phyloP scores from a whole-genome alignment of 2,888 invertebrate genomes.

The Seira ritae region DNA sequence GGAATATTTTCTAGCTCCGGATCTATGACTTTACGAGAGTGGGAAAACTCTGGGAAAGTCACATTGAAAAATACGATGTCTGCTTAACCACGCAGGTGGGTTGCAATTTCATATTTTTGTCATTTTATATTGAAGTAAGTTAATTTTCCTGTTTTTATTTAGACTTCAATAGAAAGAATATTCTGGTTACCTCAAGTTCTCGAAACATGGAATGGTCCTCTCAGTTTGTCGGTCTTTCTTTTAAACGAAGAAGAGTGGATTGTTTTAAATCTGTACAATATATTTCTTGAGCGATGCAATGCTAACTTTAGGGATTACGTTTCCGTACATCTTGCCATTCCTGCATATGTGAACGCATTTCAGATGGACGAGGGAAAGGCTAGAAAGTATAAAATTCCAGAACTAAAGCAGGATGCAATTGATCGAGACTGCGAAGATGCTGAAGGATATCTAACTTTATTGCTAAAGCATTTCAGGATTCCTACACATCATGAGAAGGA shows the following conservation, averaged over 20 bases:
- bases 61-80: neutral
- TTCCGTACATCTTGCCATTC: no score
- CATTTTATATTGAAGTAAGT: neutral
- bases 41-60: neutral
- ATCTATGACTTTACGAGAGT: neutral
- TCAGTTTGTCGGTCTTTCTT: neutral
- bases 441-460: neutral
- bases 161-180: neutral
- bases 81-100: neutral
- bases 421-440: neutral
- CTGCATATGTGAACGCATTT: no score
- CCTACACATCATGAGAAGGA: no score
- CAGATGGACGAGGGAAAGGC: no score
- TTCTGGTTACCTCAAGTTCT: neutral
- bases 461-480: no score
- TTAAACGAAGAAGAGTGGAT: neutral
- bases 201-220: neutral
- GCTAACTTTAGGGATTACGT: neutral
- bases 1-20: neutral
- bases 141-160: neutral
- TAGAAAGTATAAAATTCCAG: no score
- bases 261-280: neutral
- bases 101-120: neutral
- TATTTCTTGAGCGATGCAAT: neutral
- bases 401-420: neutral